These are phyloP conservation scores for Eretmochelys imbricata DNA, from an alignment of 2,113 vertebrate genomes.

Conservation along the genomic window DNA sequence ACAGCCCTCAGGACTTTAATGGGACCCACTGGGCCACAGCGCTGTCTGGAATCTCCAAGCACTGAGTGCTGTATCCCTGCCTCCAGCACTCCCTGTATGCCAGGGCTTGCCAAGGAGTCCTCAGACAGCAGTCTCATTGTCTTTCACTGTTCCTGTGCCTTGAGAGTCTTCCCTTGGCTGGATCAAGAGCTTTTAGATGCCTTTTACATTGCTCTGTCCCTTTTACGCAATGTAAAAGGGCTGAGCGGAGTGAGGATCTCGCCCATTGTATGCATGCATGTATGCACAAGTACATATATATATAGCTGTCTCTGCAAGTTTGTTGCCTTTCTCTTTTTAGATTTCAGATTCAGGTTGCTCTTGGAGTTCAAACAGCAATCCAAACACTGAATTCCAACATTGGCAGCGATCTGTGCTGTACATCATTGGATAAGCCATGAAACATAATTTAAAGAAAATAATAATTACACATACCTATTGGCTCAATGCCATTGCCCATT, in stretches of 20 bases:
- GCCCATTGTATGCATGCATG: background rate
- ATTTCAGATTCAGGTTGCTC: background rate
- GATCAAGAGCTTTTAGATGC: background rate
- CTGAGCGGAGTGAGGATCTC: background rate
- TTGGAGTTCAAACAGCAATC: background rate
- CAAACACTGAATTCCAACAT: background rate
- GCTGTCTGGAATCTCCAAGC: background rate
- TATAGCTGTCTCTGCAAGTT: background rate
- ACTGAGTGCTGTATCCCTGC: background rate
- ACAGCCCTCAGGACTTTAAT: background rate
- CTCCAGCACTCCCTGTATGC: background rate
- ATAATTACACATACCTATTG: background rate
- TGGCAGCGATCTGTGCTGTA: background rate
- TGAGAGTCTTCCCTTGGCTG: background rate
- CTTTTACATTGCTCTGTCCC: background rate
- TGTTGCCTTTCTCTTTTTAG: background rate
- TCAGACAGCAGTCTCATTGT: background rate
- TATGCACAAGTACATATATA: background rate
- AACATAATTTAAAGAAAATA: background rate
- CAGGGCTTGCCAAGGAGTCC: background rate
- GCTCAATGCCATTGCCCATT: background rate
- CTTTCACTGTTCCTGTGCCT: background rate
- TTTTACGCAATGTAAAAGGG: background rate
- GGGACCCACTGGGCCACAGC: background rate
- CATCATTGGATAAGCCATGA: background rate